These are phyloP conservation scores for Chrysogorgia sp. DNA, from an alignment of 92 coral and sea anemone species.

Conservation along the genomic window DNA sequence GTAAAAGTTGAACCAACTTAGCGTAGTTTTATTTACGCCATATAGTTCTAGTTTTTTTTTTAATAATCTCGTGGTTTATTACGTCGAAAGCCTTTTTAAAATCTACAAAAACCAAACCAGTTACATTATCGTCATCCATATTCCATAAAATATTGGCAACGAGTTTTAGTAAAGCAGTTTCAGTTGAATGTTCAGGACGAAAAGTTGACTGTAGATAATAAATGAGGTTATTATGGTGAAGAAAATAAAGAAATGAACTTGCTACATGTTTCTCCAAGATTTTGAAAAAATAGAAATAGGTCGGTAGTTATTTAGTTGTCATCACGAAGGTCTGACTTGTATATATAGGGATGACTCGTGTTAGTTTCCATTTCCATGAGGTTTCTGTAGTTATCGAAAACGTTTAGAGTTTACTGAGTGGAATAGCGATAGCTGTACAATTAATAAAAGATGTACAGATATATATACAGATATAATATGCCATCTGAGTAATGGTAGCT, in stretches of 20 bases:
- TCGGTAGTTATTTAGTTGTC: slow-evolving; percentile 28
- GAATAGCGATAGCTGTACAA: slow-evolving; percentile 17
- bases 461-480: no score
- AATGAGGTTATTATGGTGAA: slow-evolving; percentile 13
- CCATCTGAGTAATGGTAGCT: no score
- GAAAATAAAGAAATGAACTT: not conserved
- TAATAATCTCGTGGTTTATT: slow-evolving; percentile 24
- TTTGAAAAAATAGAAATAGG: slow-evolving; percentile 32
- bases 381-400: slow-evolving; percentile 24
- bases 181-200: slow-evolving; percentile 41
- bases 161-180: slow-evolving; percentile 53
- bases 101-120: slow-evolving; percentile 56
- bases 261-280: slow-evolving; percentile 34
- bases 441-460: no score
- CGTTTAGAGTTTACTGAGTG: slow-evolving; percentile 6
- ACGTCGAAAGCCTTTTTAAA: slow-evolving; percentile 49
- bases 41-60: slow-evolving; percentile 19
- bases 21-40: not conserved
- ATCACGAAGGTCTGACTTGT: not conserved
- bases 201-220: slow-evolving; percentile 39
- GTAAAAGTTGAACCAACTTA: not conserved
- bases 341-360: slow-evolving; percentile 32
- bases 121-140: slow-evolving; percentile 54
- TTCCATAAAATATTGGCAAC: slow-evolving; percentile 44
- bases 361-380: slow-evolving; percentile 29